phyloP scores from a whole-genome alignment of 2,797 vertebrate genomes.

The Acrossocheilus fasciatus region DNA sequence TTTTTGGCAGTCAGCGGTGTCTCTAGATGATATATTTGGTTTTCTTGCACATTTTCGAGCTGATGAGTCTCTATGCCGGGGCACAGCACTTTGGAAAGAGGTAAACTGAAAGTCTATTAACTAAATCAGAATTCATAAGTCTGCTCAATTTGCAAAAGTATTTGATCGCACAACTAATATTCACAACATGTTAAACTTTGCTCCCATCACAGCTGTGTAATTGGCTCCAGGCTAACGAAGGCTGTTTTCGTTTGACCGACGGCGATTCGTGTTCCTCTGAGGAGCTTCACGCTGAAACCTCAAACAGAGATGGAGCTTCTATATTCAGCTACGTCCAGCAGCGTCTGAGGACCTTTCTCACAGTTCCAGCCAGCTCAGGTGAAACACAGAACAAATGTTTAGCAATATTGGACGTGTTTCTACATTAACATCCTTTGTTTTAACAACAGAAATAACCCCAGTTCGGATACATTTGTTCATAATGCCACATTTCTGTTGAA shows the following conservation, averaged over 20 bases:
- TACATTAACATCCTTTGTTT: not conserved
- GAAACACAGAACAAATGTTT: conserved; percentile 48
- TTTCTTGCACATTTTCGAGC: conserved; percentile 85
- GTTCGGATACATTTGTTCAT: not conserved
- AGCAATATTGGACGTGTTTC: not conserved
- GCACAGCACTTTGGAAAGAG: conserved; percentile 87
- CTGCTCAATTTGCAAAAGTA: not conserved
- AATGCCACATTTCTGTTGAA: not conserved
- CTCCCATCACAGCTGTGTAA: conserved; percentile 82
- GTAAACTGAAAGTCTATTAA: conserved; percentile 67
- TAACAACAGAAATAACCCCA: not conserved
- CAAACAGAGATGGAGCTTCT: conserved; percentile 51
- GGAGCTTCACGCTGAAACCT: conserved; percentile 23
- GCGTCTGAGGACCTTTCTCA: conserved; percentile 80
- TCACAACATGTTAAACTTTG: not conserved
- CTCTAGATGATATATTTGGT: conserved; percentile 84
- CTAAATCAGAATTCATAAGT: not conserved
- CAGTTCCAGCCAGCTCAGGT: conserved; percentile 81
- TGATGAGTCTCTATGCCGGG: conserved; percentile 89
- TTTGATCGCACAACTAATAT: not conserved
- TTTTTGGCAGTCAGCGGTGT: conserved; percentile 75
- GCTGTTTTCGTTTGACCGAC: conserved; percentile 72
- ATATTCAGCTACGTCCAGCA: conserved; percentile 74
- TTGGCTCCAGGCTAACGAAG: conserved; percentile 85
- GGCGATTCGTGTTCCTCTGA: not conserved